Percentiles rank a stretch among this genome's conserved stretches.
These are phyloP conservation scores for Pentalonia nigronervosa DNA, from an alignment of 1,140 invertebrate species.

Conservation along the genomic window DNA sequence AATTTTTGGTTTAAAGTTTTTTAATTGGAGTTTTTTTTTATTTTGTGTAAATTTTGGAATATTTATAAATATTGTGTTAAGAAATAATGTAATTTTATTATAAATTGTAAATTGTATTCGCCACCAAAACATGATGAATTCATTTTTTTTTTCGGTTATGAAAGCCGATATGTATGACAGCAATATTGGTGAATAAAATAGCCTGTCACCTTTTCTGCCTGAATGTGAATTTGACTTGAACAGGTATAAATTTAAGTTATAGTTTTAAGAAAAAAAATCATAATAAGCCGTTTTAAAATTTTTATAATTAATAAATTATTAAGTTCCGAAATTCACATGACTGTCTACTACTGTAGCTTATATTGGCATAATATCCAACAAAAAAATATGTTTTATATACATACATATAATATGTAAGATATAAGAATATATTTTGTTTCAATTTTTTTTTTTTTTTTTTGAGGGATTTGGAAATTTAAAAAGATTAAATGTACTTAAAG, in stretches of 20 bases:
- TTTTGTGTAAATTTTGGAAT: background rate
- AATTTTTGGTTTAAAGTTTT: background rate
- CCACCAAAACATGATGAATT: background rate
- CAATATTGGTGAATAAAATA: background rate
- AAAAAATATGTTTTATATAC: background rate
- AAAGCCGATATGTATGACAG: background rate
- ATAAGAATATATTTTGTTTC: background rate
- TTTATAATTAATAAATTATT: background rate
- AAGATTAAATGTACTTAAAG: background rate
- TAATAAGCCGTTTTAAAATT: background rate
- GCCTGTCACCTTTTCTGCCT: background rate
- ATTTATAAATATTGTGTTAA: background rate
- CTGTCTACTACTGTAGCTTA: background rate
- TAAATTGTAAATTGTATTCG: background rate
- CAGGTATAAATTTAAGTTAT: conserved; percentile 15
- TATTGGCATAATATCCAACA: background rate
- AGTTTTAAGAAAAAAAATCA: conserved; percentile 4
- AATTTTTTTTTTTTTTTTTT: background rate
- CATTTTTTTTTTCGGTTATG: background rate
- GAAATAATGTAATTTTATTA: background rate
- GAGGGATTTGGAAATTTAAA: background rate
- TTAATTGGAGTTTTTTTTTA: background rate
- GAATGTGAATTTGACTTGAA: background rate
- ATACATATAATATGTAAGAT: conserved; percentile 3
- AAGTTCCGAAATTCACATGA: background rate